Base-by-base conservation (phyloP, 2,888 invertebrate genomes). In the Drosophila multiciliata region DNA sequence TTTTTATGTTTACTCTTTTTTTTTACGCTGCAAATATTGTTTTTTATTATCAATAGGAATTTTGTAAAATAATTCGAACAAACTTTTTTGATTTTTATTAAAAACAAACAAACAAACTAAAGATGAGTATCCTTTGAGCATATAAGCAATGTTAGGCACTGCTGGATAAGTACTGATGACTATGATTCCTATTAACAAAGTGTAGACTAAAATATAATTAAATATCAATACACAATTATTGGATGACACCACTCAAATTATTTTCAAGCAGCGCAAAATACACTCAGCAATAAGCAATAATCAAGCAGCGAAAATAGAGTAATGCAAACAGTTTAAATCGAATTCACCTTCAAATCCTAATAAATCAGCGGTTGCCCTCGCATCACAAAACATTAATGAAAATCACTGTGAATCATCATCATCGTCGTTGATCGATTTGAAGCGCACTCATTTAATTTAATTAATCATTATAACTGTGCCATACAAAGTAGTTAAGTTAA, bases 401-500 rank as follows among this genome's bases (percentile, higher is more conserved):
- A 59, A 59, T 26, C 59, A 52, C n/a, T 32, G 40, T 45, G n/a
- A 71, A 60, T 57, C 57, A 57, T 40, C 26, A n/a, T 33, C 11
- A 15, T 38, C 17, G 45, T 1, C 45, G 48, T 48, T 45, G 29
- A 29, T 35, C 54, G 49, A 73, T 73, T 74, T 64, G 33, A 48
- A 50, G 50, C 29, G 45, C 50, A 60, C 33, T 62, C 64, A 76
- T 74, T 49, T 20, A 40, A 69, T 32, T 50, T 29, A 29, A 29
- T 52, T 11, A 20, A 55, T 67, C 60, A 78, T 73, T 36, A 45
- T n/a, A 40, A n/a, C 40, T 40, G 40, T n/a, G n/a, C 40, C n/a
- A 40, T n/a, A 40, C 1, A 66, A 75, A 45, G 58, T 80, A 72
- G 80, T 9, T 32, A 63, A 67, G 17, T 45, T 66, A 66, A 70